Evolutionary conservation across 1,140 invertebrate species (phyloP).

Genomic region (Manduca sexta): DNA sequence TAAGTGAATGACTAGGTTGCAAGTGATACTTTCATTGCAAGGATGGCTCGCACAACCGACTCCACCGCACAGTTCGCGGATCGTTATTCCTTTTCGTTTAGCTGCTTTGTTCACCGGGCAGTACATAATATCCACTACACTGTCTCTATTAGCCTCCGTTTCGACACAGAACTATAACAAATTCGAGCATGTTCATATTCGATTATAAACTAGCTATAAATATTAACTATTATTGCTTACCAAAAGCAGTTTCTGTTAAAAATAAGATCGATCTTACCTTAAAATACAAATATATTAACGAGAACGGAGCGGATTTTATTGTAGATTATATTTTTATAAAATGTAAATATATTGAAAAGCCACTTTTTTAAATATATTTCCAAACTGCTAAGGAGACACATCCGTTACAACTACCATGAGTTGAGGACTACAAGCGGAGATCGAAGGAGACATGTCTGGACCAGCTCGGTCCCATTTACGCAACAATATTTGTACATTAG

Average conservation of each 20-base stretch:
- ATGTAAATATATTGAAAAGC: conserved; percentile 26
- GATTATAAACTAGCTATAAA: conserved; percentile 32
- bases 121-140: neutral
- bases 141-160: neutral
- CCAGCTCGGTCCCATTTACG: conserved; percentile 39
- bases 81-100: conserved; percentile 10
- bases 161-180: conserved; percentile 1
- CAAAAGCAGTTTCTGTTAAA: conserved; percentile 25
- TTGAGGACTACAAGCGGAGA: conserved; percentile 61
- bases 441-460: conserved; percentile 63
- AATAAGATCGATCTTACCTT: conserved; percentile 28
- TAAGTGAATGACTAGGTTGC: conserved; percentile 70
- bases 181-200: conserved; percentile 10
- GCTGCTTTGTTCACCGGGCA: conserved; percentile 6
- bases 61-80: conserved; percentile 10
- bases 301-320: conserved; percentile 25
- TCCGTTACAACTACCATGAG: conserved; percentile 26
- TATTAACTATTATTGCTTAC: conserved; percentile 31
- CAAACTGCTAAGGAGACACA: conserved; percentile 33
- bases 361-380: conserved; percentile 13
- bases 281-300: conserved; percentile 27
- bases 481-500: conserved; percentile 60
- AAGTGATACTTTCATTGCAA: conserved; percentile 41
- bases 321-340: conserved; percentile 20
- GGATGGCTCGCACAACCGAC: conserved; percentile 20